phyloP scores from a whole-genome alignment of 2,797 vertebrate genomes.

The Cynodonichthys magdalenae region DNA sequence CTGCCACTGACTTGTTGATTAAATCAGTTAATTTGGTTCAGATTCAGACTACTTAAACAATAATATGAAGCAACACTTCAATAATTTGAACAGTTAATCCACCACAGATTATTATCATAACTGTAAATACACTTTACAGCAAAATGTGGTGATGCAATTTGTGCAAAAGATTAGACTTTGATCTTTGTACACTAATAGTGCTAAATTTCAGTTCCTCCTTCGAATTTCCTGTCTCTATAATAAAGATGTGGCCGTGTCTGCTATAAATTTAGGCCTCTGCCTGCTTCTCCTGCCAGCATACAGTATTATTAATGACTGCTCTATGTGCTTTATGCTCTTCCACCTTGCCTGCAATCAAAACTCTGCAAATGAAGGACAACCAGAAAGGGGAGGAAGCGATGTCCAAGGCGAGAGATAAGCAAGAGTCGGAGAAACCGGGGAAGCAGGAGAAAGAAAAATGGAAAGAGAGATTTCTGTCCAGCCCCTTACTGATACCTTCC shows the following conservation, averaged over 20 bases:
- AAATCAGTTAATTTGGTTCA: too few species aligned
- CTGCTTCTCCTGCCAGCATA: slow-evolving; percentile 26
- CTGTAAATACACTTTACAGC: not conserved
- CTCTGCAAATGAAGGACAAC: slow-evolving; percentile 58
- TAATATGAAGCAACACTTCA: too few species aligned
- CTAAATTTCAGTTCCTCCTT: slow-evolving; percentile 20
- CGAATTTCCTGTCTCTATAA: slow-evolving; percentile 34
- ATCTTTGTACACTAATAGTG: not conserved
- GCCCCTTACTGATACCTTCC: slow-evolving; percentile 51
- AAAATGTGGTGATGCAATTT: not conserved
- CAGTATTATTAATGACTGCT: slow-evolving; percentile 51
- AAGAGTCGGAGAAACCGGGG: slow-evolving; percentile 13
- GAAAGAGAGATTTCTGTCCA: slow-evolving; percentile 56
- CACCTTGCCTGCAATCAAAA: slow-evolving; percentile 57
- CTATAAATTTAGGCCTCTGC: slow-evolving; percentile 54
- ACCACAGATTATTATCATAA: too few species aligned
- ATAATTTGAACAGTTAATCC: too few species aligned
- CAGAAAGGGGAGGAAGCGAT: slow-evolving; percentile 37
- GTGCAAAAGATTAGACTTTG: not conserved
- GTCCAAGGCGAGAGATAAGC: slow-evolving; percentile 40
- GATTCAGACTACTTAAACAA: too few species aligned
- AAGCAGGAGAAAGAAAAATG: slow-evolving; percentile 31
- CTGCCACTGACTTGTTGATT: too few species aligned
- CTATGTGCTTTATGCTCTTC: slow-evolving; percentile 3
- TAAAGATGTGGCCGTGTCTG: slow-evolving; percentile 8